Conservation (phyloP, 2,888 invertebrate genomes). For the Neoscelio sp. region DNA sequence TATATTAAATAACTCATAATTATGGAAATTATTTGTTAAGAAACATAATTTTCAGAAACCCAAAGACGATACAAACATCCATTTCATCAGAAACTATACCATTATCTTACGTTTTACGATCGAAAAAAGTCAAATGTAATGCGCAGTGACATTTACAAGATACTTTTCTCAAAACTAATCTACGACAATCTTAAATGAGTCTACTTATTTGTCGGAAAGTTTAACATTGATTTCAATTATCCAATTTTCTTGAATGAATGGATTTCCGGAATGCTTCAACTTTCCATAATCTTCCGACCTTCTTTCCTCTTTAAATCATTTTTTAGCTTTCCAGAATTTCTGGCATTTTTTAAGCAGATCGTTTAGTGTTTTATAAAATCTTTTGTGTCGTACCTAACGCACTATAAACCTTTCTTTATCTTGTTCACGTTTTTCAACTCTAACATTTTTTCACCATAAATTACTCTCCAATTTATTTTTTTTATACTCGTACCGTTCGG, state of each 20-base stretch:
- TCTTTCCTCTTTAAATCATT: conserved; percentile 48
- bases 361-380: conserved; percentile 32
- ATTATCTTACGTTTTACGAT: conserved; percentile 54
- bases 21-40: conserved; percentile 9
- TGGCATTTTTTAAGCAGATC: conserved; percentile 44
- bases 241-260: conserved; percentile 38
- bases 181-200: conserved; percentile 36
- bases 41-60: conserved; percentile 22
- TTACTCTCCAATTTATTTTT: conserved; percentile 53
- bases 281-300: conserved; percentile 37
- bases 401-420: conserved; percentile 51
- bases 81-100: conserved; percentile 50
- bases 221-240: conserved; percentile 43
- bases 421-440: conserved; percentile 33
- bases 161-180: conserved; percentile 47
- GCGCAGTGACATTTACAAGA: conserved; percentile 51
- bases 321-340: conserved; percentile 37
- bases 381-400: conserved; percentile 31
- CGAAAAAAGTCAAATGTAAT: conserved; percentile 31
- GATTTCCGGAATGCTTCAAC: conserved; percentile 43
- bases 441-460: conserved; percentile 54
- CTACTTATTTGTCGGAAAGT: conserved; percentile 44
- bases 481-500: neutral
- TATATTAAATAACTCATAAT: conserved; percentile 34
- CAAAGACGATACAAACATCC: conserved; percentile 18